Conservation (phyloP, 2,797 vertebrate species). For the Odontamblyopus rebecca region DNA sequence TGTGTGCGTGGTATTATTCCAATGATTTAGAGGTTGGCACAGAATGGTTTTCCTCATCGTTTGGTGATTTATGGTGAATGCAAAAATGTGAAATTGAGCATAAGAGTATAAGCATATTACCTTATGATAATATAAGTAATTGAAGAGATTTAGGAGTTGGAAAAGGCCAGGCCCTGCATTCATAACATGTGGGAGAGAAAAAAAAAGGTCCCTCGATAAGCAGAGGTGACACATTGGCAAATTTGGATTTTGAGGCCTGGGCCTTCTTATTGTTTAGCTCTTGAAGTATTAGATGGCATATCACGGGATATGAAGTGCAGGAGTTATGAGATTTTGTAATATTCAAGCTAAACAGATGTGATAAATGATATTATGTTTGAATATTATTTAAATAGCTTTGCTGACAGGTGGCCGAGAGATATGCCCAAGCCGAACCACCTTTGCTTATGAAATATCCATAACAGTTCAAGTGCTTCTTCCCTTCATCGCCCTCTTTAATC, state of each 20-base stretch:
- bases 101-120: constrained; percentile 82
- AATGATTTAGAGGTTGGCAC: constrained; percentile 79
- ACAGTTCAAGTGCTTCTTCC: constrained; percentile 34
- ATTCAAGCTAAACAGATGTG: constrained; percentile 54
- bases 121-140: constrained; percentile 82
- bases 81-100: constrained; percentile 79
- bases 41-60: constrained; percentile 62
- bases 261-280: constrained; percentile 61
- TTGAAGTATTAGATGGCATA: constrained; percentile 64
- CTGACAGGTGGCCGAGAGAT: constrained; percentile 34
- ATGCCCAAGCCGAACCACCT: constrained; percentile 17
- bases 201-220: constrained; percentile 60
- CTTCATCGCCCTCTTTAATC: constrained; percentile 61
- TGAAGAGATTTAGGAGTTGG: constrained; percentile 75
- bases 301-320: constrained; percentile 60
- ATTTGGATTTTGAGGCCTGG: constrained; percentile 63
- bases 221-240: constrained; percentile 58
- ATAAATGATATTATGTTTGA: constrained; percentile 48
- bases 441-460: constrained; percentile 34
- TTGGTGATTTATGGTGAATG: constrained; percentile 79
- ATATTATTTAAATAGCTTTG: constrained; percentile 46
- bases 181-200: constrained; percentile 52
- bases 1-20: constrained; percentile 77
- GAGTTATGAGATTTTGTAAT: constrained; percentile 62
- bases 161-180: constrained; percentile 51